phyloP scores from a whole-genome alignment of 2,888 invertebrate genomes.

The Troides oblongomaculatus region DNA sequence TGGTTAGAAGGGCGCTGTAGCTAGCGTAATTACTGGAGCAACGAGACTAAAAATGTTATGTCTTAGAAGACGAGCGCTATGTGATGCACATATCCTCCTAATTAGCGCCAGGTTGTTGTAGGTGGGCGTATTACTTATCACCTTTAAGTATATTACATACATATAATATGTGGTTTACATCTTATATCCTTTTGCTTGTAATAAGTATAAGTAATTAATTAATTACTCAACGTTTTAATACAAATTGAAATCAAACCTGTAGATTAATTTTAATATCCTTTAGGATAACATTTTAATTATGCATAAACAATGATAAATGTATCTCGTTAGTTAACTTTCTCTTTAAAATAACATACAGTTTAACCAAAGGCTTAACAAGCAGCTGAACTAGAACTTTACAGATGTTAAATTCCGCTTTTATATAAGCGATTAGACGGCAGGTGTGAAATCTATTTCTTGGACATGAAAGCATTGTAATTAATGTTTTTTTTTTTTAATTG shows the following conservation, averaged over 20 bases:
- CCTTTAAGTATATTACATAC: too few relatives aligned
- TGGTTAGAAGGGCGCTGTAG: too few relatives aligned
- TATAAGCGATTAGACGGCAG: slow-evolving; percentile 9
- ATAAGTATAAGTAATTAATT: background rate
- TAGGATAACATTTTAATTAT: background rate
- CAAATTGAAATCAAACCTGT: background rate
- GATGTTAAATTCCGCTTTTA: slow-evolving; percentile 1
- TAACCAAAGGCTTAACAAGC: slow-evolving; percentile 15
- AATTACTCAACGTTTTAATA: background rate
- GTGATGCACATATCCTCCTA: too few relatives aligned
- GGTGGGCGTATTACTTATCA: too few relatives aligned
- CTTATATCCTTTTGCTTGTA: too few relatives aligned
- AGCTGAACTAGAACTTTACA: slow-evolving; percentile 10
- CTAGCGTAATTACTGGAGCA: too few relatives aligned
- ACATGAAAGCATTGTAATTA: too few relatives aligned
- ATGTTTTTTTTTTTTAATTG: too few relatives aligned
- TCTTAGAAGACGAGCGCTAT: too few relatives aligned
- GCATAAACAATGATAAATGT: slow-evolving; percentile 4
- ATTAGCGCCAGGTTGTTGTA: too few relatives aligned
- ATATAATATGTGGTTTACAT: too few relatives aligned
- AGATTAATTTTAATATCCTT: background rate
- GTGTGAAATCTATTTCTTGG: slow-evolving; percentile 4
- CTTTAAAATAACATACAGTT: slow-evolving; percentile 4
- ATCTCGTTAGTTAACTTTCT: slow-evolving; percentile 7
- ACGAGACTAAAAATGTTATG: too few relatives aligned